Conservation (phyloP, 2,113 vertebrate species). For the Sceloporus undulatus region DNA sequence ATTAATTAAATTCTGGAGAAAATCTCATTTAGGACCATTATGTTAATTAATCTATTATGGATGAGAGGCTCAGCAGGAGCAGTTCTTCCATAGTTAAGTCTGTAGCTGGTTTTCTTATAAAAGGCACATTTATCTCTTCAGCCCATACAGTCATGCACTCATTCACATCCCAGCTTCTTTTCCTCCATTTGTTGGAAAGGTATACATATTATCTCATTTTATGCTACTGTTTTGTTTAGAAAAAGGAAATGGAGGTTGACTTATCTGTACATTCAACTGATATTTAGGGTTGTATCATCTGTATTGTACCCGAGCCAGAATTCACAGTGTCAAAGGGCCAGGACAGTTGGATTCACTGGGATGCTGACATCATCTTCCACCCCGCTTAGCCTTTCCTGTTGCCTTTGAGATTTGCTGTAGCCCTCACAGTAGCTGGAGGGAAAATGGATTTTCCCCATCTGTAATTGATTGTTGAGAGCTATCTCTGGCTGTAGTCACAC, state of each 20-base stretch:
- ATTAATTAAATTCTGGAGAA: constrained; percentile 64
- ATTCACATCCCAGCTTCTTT: background rate
- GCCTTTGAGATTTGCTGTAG: background rate
- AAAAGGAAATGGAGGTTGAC: background rate
- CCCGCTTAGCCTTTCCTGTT: background rate
- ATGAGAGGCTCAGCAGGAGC: constrained; percentile 55
- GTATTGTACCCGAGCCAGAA: background rate
- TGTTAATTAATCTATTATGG: constrained; percentile 64
- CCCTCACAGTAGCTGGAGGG: background rate
- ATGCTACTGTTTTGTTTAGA: background rate
- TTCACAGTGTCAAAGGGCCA: background rate
- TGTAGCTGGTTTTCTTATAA: constrained; percentile 61
- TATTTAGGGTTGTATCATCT: background rate
- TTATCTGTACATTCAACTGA: background rate
- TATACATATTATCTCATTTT: background rate
- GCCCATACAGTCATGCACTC: constrained; percentile 7
- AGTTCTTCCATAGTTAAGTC: constrained; percentile 52
- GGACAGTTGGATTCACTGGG: background rate
- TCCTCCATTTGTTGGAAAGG: constrained; percentile 67
- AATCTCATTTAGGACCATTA: constrained; percentile 58
- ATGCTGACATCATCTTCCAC: background rate
- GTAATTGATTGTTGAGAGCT: background rate
- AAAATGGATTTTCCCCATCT: background rate
- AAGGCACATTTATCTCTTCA: constrained; percentile 55
- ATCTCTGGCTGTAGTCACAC: too few species aligned